A percentile compares a stretch with the other conserved stretches of the same genome.
These are phyloP conservation scores for Lasioglossum calceatum DNA, from an alignment of 2,888 invertebrate species.

Conservation along the genomic window DNA sequence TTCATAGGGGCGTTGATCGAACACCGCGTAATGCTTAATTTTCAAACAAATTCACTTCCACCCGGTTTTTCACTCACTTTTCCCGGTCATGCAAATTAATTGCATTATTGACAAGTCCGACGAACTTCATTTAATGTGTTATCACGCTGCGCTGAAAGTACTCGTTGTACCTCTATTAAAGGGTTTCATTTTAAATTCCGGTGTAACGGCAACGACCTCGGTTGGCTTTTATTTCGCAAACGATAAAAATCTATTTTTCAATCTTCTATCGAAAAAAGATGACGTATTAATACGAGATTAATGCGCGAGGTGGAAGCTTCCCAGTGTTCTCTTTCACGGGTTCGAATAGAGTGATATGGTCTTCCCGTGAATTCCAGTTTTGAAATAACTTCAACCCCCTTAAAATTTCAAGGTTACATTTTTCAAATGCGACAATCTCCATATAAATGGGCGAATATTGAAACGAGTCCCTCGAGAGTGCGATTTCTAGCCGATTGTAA, in stretches of 20 bases:
- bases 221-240: not conserved
- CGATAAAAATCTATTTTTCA: not conserved
- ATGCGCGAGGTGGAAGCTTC: not conserved
- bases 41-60: conserved; percentile 29
- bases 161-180: not conserved
- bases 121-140: conserved; percentile 2
- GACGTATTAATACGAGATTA: no score
- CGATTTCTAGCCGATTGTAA: not conserved
- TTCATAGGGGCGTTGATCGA: conserved; percentile 39
- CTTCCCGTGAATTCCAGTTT: not conserved
- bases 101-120: conserved; percentile 25
- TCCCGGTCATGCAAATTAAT: conserved; percentile 13
- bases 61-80: not conserved
- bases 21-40: conserved; percentile 34
- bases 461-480: no score
- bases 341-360: not conserved
- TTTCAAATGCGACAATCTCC: not conserved
- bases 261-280: not conserved
- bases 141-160: not conserved
- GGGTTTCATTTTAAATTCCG: not conserved
- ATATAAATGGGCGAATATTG: not conserved
- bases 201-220: not conserved
- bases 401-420: not conserved
- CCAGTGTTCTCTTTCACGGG: not conserved
- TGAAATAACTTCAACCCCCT: not conserved